Base-by-base conservation (phyloP, 2,797 vertebrate genomes). In the Vireo griseus region DNA sequence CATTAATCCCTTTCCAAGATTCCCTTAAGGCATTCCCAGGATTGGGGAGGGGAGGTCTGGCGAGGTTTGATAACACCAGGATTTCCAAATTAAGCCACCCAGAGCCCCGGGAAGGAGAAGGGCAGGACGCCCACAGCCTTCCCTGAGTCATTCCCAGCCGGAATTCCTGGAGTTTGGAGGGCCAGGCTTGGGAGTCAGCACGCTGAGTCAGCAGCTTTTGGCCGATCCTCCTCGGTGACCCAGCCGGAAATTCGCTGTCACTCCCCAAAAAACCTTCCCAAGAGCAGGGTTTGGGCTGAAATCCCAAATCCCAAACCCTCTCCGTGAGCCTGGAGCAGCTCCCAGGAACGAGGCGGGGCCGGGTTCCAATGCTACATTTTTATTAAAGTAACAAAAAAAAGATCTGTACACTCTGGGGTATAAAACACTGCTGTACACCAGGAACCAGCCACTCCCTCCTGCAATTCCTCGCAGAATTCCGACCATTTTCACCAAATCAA, bases 301-400 rank as follows among this genome's bases (percentile, higher is more conserved):
- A 22, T 42, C 75, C 83, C 62, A 8, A 45, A 45, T 16, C 45
- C 58, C 8, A 22, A 81, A 29, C 26, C 11, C 35, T 31, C 42
- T 29, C 17, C 16, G 1, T 5, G 18, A 78, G 76, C 17, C 45
- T 2, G 3, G 44, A 55, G 10, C 21, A 59, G 40, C 47, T 37
- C 39, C 29, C 82, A 58, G 65, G 51, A 81, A 90, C 10, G 44
- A 87, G 35, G 63, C 58, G 22, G 35, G 47, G 11, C 63, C 20
- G 48, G 5, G 55, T 95, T 85, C 28, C 79, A 85, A 77, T 85
- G 97, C 97, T 97, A 97, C 86, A 65, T 97, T 97, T 98, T 98
- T 98, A 98, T 98, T 98, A 97, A 98, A 98, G 97, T 98, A 98
- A 98, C 96, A 95, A 98, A 50, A 98, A 98, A 97, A 40, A 96